Evolutionary conservation across 2,113 vertebrate species (phyloP), one percentile per base, ranked within the genome.

Genomic region (Ammodytes dubius): DNA sequence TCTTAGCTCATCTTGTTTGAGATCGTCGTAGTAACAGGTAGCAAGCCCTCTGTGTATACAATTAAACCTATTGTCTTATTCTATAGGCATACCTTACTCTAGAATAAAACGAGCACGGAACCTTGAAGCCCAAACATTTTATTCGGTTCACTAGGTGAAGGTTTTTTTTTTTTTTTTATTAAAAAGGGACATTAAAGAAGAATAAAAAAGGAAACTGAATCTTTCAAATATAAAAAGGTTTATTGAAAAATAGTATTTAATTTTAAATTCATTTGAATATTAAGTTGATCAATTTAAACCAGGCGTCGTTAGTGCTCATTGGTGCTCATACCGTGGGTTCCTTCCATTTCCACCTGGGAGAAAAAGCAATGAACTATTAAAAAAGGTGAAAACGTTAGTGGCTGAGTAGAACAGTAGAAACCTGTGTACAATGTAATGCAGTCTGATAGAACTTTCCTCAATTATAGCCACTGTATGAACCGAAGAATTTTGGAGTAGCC

Each of bases 281-380:
- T 58, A 46, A 49, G 63, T 57, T 19, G 0, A 61, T 56, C 49
- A 0, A 52, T 83, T 76, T 84, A 89, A 88, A 71, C 1, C 17
- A 46, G 27, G 14, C 0, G 15, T 12, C 0, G 17, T 43, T 74
- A 63, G 43, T 45, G 54, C 5, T 90, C 78, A 82, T 43, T 74
- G 59, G 43, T 45, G 54, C 5, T 90, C 78, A 82, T 58, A 45
- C 4, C 27, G 42, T 2, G 17, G 0, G 50, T 52, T 74, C 37
- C 74, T 80, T 77, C 77, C 75, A 79, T 71, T 86, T 76, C 85
- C 87, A 67, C 82, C 86, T 90, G 49, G 5, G 70, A 77, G 4
- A 27, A 27, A 27, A 60, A 67, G 2, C 12, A 83, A 69, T 0
- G 58, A 43, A 50, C 3, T 4, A 14, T 64, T 27, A 2, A 17